A percentile compares a stretch with the other conserved stretches of the same genome.
Evolutionary conservation across 2,113 vertebrate species (phyloP).

Genomic region (Ictalurus furcatus): DNA sequence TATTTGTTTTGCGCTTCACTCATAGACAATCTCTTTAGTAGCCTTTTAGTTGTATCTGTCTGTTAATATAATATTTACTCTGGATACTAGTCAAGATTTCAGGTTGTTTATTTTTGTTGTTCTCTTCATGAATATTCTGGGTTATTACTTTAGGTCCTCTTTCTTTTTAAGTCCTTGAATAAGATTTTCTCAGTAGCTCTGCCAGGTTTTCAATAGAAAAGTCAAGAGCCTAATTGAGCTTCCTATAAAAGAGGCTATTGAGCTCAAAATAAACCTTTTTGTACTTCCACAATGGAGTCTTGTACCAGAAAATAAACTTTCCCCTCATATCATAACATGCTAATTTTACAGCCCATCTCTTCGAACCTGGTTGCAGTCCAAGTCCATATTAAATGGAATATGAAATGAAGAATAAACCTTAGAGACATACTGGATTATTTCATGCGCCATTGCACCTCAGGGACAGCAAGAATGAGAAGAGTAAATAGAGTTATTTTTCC

Average conservation of each 20-base stretch:
- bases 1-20: neutral
- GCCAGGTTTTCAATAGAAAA: constrained; percentile 13
- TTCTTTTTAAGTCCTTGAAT: constrained; percentile 1
- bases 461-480: constrained; percentile 55
- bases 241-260: constrained; percentile 6
- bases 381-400: constrained; percentile 51
- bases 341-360: constrained; percentile 52
- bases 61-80: constrained; percentile 9
- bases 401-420: constrained; percentile 61
- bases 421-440: constrained; percentile 48
- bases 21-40: neutral
- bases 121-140: constrained; percentile 9
- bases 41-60: neutral
- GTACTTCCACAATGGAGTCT: constrained; percentile 48
- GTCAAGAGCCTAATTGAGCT: neutral
- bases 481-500: constrained; percentile 60
- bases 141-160: neutral
- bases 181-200: constrained; percentile 23
- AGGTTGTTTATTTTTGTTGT: neutral
- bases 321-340: constrained; percentile 41
- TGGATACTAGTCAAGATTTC: neutral
- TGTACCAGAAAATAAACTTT: constrained; percentile 46
- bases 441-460: constrained; percentile 43
- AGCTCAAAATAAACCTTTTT: constrained; percentile 60
- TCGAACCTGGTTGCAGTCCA: constrained; percentile 49